phyloP scores from a whole-genome alignment of 2,113 vertebrate genomes.

The Hepsetus odoe region DNA sequence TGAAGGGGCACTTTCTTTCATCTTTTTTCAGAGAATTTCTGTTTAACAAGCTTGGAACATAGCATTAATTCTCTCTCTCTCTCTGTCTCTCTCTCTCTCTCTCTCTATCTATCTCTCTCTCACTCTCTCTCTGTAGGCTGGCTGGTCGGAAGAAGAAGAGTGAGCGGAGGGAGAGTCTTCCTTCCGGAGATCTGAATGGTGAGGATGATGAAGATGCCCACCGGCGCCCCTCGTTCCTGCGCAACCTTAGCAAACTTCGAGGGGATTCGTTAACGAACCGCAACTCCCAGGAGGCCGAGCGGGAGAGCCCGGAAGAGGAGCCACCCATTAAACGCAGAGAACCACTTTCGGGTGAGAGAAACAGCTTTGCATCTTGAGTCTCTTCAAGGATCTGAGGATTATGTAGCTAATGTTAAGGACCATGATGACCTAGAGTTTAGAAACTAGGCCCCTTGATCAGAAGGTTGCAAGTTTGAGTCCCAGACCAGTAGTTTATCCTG shows the following conservation, averaged over 20 bases:
- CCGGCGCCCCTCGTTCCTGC: constrained; percentile 80
- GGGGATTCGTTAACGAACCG: constrained; percentile 81
- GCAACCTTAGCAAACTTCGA: constrained; percentile 78
- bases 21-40: too few species aligned
- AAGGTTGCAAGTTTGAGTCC: too few species aligned
- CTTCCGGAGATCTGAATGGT: constrained; percentile 63
- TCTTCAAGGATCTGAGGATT: too few species aligned
- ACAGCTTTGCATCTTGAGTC: too few species aligned
- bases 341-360: constrained; percentile 82
- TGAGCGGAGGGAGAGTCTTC: constrained; percentile 72
- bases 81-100: too few species aligned
- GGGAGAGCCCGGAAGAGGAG: constrained; percentile 72
- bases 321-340: constrained; percentile 76
- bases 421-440: too few species aligned
- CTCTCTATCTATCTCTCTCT: not conserved
- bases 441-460: too few species aligned
- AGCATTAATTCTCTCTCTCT: too few species aligned
- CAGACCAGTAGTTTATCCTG: too few species aligned
- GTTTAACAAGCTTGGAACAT: too few species aligned
- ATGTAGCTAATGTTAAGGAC: too few species aligned
- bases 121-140: constrained; percentile 59
- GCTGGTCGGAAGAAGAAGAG: constrained; percentile 73
- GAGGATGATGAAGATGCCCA: constrained; percentile 67
- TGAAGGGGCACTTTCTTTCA: too few species aligned
- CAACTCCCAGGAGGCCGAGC: constrained; percentile 69